These are phyloP conservation scores for Capricornis sumatraensis DNA, from an alignment of 2,113 vertebrate species.

Conservation along the genomic window DNA sequence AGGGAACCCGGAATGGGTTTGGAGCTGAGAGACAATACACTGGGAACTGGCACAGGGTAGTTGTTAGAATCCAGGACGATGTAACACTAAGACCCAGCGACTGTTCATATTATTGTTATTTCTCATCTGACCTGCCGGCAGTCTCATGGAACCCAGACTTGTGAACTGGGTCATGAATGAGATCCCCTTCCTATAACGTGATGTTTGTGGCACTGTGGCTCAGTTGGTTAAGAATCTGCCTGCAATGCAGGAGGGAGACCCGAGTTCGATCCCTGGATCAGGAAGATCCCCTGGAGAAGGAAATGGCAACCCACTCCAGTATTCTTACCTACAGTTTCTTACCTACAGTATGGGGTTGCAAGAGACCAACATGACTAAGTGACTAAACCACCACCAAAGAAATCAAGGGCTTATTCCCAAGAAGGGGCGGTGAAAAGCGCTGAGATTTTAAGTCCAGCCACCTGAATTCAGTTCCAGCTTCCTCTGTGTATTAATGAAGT, in stretches of 20 bases:
- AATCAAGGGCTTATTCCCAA: neutral
- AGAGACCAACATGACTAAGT: neutral
- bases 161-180: neutral
- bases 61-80: neutral
- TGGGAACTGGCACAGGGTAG: neutral
- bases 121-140: neutral
- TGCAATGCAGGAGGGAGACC: neutral
- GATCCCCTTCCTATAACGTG: neutral
- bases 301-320: neutral
- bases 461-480: neutral
- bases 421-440: neutral
- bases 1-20: accelerated
- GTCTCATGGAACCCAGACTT: neutral
- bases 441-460: neutral
- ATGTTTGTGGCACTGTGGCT: neutral
- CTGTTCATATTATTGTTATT: neutral
- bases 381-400: neutral
- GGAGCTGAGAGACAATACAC: accelerated
- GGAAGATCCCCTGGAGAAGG: neutral
- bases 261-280: neutral
- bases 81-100: neutral
- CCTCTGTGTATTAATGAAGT: neutral
- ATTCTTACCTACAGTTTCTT: neutral
- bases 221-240: neutral
- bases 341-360: neutral